Evolutionary conservation across 2,797 vertebrate species (phyloP), one percentile per base, ranked within the genome.

Genomic region (Pachyuromys duprasi): DNA sequence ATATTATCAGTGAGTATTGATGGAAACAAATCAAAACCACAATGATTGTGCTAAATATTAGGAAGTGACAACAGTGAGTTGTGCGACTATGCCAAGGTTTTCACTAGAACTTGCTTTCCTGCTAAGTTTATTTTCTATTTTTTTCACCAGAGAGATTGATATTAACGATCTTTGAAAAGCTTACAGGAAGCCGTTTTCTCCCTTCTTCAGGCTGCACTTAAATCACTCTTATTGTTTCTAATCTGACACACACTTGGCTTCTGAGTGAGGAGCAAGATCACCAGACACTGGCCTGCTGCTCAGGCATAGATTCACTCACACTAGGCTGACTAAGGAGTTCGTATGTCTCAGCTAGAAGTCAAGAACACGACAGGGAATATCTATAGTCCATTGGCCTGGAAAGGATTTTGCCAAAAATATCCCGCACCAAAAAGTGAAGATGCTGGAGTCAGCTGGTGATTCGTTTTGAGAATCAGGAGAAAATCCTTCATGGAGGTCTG

Each of bases 161-260:
- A 60, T 57, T 57, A 57, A 57, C 4, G 31, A 86, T 65, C 13
- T 79, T 86, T 79, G 53, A 69, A 91, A 94, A 95, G 79, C 26
- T 75, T 31, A 33, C 36, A 26, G 72, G 55, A 75, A 84, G n/a
- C 65, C 14, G 1, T 74, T 88, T 90, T 93, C 17, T 90, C 12
- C 81, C 80, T 93, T 95, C 75, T 82, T 78, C 13, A 53, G 7
- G n/a, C 57, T 93, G 36, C 9, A 26, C 87, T 90, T 91, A 96
- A 96, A 79, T 86, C 72, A 95, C 78, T 26, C 62, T 91, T 75
- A 89, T 31, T 90, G 95, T 93, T 95, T 92, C 67, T 81, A 45
- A 91, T 74, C 9, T 15, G 84, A 94, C 49, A 67, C 5, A 53
- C 3, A 2, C 60, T 96, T 93, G 78, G 83, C 72, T 93, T 84